A percentile compares a stretch with the other conserved stretches of the same genome.
Conservation (phyloP, 2,797 vertebrate genomes). For the Pampus argenteus region DNA sequence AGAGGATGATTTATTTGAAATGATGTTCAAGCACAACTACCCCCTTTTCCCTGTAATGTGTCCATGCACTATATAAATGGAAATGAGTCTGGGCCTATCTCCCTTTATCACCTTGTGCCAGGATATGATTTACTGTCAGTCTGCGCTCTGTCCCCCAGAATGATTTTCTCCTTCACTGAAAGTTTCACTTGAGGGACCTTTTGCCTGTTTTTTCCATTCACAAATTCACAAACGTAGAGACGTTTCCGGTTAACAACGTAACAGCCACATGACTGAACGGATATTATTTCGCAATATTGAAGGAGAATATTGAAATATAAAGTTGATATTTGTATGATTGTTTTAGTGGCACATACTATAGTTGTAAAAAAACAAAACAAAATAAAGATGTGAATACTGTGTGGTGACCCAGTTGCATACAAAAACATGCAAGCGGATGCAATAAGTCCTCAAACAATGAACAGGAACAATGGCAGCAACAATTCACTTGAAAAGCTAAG, state of each 20-base stretch:
- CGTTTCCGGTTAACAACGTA: conserved; percentile 22
- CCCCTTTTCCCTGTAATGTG: conserved; percentile 69
- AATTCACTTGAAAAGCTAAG: background rate
- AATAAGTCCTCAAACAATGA: background rate
- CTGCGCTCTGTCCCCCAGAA: conserved; percentile 41
- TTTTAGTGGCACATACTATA: background rate
- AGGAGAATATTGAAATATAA: conserved; percentile 9
- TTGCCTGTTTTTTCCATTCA: conserved; percentile 46
- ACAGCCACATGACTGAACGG: conserved; percentile 18
- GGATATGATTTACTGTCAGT: conserved; percentile 74
- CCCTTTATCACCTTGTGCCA: conserved; percentile 67
- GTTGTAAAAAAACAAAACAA: too few relatives aligned
- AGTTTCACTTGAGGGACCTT: conserved; percentile 42
- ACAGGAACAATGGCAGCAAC: background rate
- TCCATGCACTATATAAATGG: conserved; percentile 80
- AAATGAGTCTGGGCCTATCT: conserved; percentile 77
- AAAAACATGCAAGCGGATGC: background rate
- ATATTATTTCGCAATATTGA: background rate
- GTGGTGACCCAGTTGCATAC: background rate
- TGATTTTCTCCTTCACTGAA: conserved; percentile 64
- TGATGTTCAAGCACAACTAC: conserved; percentile 69
- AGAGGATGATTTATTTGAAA: conserved; percentile 75
- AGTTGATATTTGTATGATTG: background rate
- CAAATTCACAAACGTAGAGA: conserved; percentile 46
- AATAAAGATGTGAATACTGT: background rate